These are phyloP conservation scores for Vollenhovia emeryi DNA, from an alignment of 1,140 invertebrate species.

Conservation along the genomic window DNA sequence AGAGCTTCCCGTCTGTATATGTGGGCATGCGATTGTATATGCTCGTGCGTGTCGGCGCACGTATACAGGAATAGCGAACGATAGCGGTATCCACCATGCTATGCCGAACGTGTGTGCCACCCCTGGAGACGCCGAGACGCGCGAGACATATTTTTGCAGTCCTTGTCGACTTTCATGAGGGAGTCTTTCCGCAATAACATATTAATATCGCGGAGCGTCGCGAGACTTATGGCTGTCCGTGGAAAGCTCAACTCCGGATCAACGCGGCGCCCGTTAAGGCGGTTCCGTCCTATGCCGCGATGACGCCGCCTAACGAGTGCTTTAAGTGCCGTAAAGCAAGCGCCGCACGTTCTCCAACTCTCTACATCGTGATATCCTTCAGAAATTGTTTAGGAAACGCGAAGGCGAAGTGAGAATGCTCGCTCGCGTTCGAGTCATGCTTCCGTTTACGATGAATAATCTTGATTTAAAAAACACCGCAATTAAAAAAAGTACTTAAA, in stretches of 20 bases:
- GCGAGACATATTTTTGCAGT: slow-evolving; percentile 83
- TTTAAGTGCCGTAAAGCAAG: slow-evolving; percentile 83
- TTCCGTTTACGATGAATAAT: not conserved
- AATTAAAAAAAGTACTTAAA: no score
- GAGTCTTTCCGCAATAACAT: slow-evolving; percentile 85
- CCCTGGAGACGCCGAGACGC: slow-evolving; percentile 64
- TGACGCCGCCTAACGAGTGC: slow-evolving; percentile 59
- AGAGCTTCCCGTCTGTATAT: slow-evolving; percentile 55
- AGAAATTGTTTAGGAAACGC: slow-evolving; percentile 76
- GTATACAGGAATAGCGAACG: slow-evolving; percentile 54
- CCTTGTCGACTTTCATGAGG: slow-evolving; percentile 86
- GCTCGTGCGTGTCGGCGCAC: slow-evolving; percentile 19
- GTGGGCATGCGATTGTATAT: slow-evolving; percentile 30
- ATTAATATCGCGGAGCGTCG: slow-evolving; percentile 82
- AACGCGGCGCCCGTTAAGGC: slow-evolving; percentile 77
- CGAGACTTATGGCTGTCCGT: slow-evolving; percentile 80
- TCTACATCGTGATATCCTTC: slow-evolving; percentile 57
- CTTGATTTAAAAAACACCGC: no score
- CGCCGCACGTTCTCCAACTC: slow-evolving; percentile 77
- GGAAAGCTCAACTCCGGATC: slow-evolving; percentile 81
- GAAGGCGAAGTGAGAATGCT: slow-evolving; percentile 53
- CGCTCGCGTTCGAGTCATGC: not conserved
- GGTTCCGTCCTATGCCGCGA: slow-evolving; percentile 46
- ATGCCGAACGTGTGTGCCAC: slow-evolving; percentile 25
- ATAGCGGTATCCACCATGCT: slow-evolving; percentile 52